These are phyloP conservation scores for Passer montanus DNA, from an alignment of 2,113 vertebrate species.

Conservation along the genomic window DNA sequence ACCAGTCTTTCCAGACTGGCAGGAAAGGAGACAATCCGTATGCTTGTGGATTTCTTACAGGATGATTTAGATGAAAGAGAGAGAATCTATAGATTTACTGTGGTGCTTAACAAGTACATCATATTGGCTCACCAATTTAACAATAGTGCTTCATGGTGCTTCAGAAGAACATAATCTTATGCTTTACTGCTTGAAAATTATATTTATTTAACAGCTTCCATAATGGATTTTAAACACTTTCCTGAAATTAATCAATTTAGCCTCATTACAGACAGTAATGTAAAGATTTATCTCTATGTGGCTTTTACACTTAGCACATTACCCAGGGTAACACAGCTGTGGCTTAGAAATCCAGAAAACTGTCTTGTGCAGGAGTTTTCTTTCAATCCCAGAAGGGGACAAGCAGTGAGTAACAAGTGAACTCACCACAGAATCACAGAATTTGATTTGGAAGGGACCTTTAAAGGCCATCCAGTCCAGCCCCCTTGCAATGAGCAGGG, in stretches of 20 bases:
- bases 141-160: background rate
- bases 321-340: background rate
- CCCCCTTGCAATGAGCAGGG: background rate
- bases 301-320: background rate
- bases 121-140: background rate
- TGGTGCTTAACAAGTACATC: background rate
- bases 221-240: background rate
- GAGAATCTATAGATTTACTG: background rate
- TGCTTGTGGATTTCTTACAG: background rate
- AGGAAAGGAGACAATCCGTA: background rate
- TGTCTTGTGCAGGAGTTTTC: background rate
- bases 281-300: background rate
- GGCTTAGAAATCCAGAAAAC: background rate
- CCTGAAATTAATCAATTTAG: background rate
- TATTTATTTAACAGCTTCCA: background rate
- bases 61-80: background rate
- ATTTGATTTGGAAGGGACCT: background rate
- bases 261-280: background rate
- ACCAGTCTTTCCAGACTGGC: background rate
- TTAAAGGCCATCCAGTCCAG: background rate
- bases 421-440: background rate
- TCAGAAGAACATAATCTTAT: background rate
- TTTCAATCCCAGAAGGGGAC: background rate
- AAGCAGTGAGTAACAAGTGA: background rate
- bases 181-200: background rate